These are phyloP conservation scores for Xestia c-nigrum DNA, from an alignment of 2,888 invertebrate species.

Conservation along the genomic window DNA sequence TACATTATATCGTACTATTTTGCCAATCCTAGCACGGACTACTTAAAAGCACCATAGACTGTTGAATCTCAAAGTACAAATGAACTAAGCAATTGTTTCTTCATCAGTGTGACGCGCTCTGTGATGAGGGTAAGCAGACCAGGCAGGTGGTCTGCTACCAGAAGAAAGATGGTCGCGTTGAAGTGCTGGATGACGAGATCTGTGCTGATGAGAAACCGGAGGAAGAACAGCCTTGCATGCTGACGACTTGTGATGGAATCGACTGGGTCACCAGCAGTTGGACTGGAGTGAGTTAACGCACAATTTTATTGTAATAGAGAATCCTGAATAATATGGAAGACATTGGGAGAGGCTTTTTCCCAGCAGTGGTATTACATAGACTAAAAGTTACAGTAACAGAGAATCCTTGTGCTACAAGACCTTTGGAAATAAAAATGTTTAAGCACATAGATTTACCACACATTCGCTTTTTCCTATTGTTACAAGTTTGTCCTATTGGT, in stretches of 20 bases:
- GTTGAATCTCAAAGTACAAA: not conserved
- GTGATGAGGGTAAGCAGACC: conserved; percentile 96
- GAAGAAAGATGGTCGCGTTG: conserved; percentile 91
- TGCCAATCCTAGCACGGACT: not conserved
- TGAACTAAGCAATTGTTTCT: not conserved
- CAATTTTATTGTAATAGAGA: no score
- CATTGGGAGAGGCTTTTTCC: no score
- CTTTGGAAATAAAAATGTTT: not conserved
- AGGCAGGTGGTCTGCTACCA: conserved; percentile 95
- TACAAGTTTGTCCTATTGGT: not conserved
- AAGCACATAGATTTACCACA: not conserved
- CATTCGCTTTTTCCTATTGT: not conserved
- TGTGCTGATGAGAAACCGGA: conserved; percentile 93
- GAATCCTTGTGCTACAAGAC: not conserved
- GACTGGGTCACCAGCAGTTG: conserved; percentile 97
- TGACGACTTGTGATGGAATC: conserved; percentile 96
- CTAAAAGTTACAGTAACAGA: no score
- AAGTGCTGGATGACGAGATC: conserved; percentile 92
- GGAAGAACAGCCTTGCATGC: conserved; percentile 92
- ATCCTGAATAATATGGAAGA: no score
- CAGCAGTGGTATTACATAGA: no score
- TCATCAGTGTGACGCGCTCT: conserved; percentile 95
- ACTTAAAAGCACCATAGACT: not conserved
- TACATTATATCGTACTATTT: not conserved
- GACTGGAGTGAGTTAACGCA: conserved; percentile 93